Percentiles rank a stretch among this genome's conserved stretches.
phyloP scores from a whole-genome alignment of 2,888 invertebrate species.

The Crioceris asparagi region DNA sequence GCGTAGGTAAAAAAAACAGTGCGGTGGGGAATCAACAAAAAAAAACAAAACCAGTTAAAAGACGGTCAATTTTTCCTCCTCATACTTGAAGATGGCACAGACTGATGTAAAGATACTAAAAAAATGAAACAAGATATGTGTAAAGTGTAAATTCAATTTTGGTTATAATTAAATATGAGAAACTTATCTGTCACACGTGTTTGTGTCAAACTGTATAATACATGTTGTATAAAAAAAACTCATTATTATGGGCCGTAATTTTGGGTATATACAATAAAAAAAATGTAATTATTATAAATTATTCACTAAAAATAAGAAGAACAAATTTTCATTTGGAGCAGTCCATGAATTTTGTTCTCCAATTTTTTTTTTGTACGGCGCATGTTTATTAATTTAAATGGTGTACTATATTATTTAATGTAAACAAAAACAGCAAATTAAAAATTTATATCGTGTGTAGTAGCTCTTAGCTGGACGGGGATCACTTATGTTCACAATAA shows the following conservation, averaged over 20 bases:
- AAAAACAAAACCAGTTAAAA: conserved; percentile 16
- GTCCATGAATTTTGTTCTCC: too few relatives aligned
- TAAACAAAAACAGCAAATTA: too few relatives aligned
- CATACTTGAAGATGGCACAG: conserved; percentile 34
- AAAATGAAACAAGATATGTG: conserved; percentile 36
- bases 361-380: too few relatives aligned
- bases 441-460: too few relatives aligned
- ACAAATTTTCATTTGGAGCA: conserved; percentile 21
- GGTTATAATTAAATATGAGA: conserved; percentile 24
- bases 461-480: conserved; percentile 42
- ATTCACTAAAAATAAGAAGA: conserved; percentile 16
- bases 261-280: conserved; percentile 18
- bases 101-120: conserved; percentile 42
- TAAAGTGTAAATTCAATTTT: conserved; percentile 42
- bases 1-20: too few relatives aligned
- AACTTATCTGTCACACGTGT: too few relatives aligned
- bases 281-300: conserved; percentile 28
- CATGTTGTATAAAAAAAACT: conserved; percentile 36
- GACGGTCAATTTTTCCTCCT: conserved; percentile 29
- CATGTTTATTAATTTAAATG: too few relatives aligned
- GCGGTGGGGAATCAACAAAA: conserved; percentile 29
- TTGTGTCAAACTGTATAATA: conserved; percentile 39
- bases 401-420: too few relatives aligned
- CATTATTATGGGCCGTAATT: conserved; percentile 36
- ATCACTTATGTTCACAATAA: conserved; percentile 34